A percentile compares a stretch with the other conserved stretches of the same genome.
Evolutionary conservation across 2,888 invertebrate species (phyloP).

Genomic region (Chymomyza procnemis): DNA sequence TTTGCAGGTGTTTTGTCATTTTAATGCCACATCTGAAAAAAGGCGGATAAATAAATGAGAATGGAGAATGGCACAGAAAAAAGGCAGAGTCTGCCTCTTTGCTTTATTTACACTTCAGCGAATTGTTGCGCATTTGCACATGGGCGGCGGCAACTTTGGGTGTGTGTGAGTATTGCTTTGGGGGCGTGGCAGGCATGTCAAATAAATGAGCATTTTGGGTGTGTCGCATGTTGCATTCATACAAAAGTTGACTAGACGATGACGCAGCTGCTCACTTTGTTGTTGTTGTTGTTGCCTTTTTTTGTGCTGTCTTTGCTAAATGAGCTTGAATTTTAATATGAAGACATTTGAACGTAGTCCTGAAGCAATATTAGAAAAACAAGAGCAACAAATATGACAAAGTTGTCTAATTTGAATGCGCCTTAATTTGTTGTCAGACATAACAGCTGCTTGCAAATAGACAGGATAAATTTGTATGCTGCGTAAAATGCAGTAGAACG

Average conservation of each 20-base stretch:
- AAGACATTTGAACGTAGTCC: not conserved
- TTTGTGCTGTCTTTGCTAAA: conserved; percentile 37
- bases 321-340: not conserved
- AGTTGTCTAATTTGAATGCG: not conserved
- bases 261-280: not conserved
- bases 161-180: not conserved
- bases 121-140: conserved; percentile 50
- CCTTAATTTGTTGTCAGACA: not conserved
- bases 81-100: conserved; percentile 1
- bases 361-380: not conserved
- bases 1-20: conserved; percentile 69
- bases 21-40: conserved; percentile 39
- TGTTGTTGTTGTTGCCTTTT: conserved; percentile 15
- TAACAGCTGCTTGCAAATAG: not conserved
- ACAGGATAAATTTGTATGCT: not conserved
- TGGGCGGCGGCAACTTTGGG: not conserved
- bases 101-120: conserved; percentile 54
- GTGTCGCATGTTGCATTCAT: not conserved
- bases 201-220: not conserved
- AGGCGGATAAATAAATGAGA: conserved; percentile 5
- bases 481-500: not conserved
- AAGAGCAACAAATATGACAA: not conserved
- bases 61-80: not conserved
- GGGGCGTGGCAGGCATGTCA: not conserved
- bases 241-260: conserved; percentile 20